Percentiles rank a stretch among this genome's conserved stretches.
These are phyloP conservation scores for Callocephalon fimbriatum DNA, from an alignment of 2,113 vertebrate genomes.

Conservation along the genomic window DNA sequence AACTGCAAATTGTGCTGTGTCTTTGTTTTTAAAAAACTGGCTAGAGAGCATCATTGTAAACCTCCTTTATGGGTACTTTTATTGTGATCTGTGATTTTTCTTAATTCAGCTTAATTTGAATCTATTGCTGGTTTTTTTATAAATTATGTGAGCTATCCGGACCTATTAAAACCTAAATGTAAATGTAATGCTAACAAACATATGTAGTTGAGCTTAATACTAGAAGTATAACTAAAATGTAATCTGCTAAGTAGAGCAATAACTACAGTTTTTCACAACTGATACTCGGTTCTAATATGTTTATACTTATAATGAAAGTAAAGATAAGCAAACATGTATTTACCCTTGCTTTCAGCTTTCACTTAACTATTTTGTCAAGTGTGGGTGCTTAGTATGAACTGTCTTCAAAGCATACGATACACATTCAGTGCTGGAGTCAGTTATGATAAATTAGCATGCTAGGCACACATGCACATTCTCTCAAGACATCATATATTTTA, in stretches of 20 bases:
- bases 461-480: neutral
- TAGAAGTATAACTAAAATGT: neutral
- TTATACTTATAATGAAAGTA: neutral
- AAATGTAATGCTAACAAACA: neutral
- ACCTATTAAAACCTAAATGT: neutral
- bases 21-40: neutral
- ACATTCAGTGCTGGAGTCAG: neutral
- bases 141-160: neutral
- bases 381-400: neutral
- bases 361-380: neutral
- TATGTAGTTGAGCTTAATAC: neutral
- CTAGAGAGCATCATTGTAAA: neutral
- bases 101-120: neutral
- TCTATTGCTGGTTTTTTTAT: neutral
- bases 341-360: conserved; percentile 29
- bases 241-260: neutral
- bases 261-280: neutral
- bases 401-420: neutral
- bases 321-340: conserved; percentile 23
- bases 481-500: neutral
- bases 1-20: neutral
- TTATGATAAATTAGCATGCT: neutral
- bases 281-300: neutral
- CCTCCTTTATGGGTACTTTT: neutral
- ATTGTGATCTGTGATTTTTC: neutral